Conservation (phyloP, 2,113 vertebrate species). For the Cyprinodon variegatus region DNA sequence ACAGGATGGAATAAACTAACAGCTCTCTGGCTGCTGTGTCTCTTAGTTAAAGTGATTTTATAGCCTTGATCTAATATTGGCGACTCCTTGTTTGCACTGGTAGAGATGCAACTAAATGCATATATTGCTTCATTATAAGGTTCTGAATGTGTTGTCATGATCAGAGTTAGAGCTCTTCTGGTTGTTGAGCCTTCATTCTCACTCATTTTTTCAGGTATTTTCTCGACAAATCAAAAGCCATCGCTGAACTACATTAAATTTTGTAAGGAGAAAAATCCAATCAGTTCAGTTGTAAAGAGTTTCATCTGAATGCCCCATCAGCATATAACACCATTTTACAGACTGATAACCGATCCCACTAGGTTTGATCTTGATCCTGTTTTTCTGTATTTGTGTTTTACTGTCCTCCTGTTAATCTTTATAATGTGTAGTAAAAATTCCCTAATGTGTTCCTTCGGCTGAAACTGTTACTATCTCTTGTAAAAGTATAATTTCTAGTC, state of each 20-base stretch:
- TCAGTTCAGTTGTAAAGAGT: no score
- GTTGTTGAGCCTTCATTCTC: neutral
- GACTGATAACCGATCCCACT: no score
- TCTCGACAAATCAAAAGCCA: neutral
- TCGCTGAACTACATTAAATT: neutral
- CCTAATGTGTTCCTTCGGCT: neutral
- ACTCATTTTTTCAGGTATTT: neutral
- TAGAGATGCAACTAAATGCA: neutral
- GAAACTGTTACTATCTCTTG: neutral
- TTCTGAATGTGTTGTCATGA: neutral
- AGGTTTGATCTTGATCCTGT: no score
- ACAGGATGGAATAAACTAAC: slow-evolving; percentile 5
- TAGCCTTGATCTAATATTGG: neutral
- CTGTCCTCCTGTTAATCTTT: neutral
- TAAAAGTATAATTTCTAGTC: neutral
- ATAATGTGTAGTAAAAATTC: neutral
- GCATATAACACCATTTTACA: no score
- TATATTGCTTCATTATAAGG: neutral
- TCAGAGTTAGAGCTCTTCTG: neutral
- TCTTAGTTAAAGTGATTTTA: neutral
- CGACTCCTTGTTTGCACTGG: neutral
- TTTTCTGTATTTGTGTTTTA: no score
- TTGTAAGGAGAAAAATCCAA: neutral
- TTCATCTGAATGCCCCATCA: no score
- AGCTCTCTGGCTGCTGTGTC: neutral